A percentile compares a stretch with the other conserved stretches of the same genome.
Conservation (phyloP, 37 sponge, comb jelly and placozoan genomes). For the Aphrocallistes beatrix region DNA sequence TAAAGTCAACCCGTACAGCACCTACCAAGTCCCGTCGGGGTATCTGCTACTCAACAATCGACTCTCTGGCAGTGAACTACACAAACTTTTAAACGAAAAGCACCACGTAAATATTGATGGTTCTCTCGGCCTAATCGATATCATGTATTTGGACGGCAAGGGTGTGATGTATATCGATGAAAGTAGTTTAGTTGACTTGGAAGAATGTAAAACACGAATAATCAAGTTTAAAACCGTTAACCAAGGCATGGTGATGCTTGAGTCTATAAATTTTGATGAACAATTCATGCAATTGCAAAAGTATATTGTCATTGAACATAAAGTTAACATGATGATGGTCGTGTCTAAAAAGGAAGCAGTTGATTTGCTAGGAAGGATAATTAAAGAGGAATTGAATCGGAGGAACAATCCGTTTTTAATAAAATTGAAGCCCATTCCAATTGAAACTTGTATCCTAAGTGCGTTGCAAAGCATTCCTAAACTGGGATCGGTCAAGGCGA, state of each 20-base stretch:
- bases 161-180: neutral
- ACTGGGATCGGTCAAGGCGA: neutral
- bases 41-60: neutral
- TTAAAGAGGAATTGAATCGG: neutral
- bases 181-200: neutral
- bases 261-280: neutral
- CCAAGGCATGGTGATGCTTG: neutral
- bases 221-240: neutral
- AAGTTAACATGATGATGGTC: neutral
- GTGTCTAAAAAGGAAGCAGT: neutral
- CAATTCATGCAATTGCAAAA: neutral
- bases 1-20: neutral
- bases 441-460: neutral
- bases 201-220: neutral
- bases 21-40: neutral
- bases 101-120: neutral
- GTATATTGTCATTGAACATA: neutral
- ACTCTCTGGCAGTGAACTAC: neutral
- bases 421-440: neutral
- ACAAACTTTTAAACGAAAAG: neutral
- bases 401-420: neutral
- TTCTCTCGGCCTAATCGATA: neutral
- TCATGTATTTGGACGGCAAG: neutral
- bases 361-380: neutral
- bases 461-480: neutral